phyloP scores from a whole-genome alignment of 2,888 invertebrate genomes.

The Thecophora atra region DNA sequence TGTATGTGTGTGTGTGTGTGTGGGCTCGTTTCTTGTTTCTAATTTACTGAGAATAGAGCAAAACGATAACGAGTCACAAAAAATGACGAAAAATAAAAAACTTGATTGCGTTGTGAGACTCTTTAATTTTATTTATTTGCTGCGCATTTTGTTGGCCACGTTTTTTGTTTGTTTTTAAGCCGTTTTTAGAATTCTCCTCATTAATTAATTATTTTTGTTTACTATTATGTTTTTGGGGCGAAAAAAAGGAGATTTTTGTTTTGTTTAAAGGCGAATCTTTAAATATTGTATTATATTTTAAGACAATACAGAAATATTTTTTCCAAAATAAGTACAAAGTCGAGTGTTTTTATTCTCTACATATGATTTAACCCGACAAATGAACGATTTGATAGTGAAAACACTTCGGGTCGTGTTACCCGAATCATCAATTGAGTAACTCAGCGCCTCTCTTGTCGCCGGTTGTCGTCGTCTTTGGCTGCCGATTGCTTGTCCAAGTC shows the following conservation, averaged over 20 bases:
- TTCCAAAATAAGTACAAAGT: background rate
- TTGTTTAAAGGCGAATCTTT: background rate
- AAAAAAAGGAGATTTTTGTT: background rate
- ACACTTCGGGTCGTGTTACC: too few relatives aligned
- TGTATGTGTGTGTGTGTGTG: background rate
- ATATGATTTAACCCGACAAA: background rate
- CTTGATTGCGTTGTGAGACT: background rate
- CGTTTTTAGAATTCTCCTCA: background rate
- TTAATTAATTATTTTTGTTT: background rate
- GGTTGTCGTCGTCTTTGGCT: too few relatives aligned
- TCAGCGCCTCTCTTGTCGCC: too few relatives aligned
- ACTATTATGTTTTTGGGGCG: background rate
- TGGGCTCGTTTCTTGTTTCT: background rate
- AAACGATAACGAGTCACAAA: background rate
- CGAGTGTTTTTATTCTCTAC: background rate
- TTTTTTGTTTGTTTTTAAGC: conserved; percentile 1
- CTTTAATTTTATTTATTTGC: conserved; percentile 18
- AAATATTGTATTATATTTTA: background rate
- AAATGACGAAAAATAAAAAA: background rate
- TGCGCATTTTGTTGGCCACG: conserved; percentile 3
- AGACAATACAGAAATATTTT: background rate
- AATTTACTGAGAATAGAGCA: background rate
- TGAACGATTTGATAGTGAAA: too few relatives aligned
- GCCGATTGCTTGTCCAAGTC: too few relatives aligned
- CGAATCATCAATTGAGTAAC: too few relatives aligned